Evolutionary conservation across 2,888 invertebrate genomes (phyloP), one percentile per base, ranked within the genome.

Genomic region (Noctua janthina): DNA sequence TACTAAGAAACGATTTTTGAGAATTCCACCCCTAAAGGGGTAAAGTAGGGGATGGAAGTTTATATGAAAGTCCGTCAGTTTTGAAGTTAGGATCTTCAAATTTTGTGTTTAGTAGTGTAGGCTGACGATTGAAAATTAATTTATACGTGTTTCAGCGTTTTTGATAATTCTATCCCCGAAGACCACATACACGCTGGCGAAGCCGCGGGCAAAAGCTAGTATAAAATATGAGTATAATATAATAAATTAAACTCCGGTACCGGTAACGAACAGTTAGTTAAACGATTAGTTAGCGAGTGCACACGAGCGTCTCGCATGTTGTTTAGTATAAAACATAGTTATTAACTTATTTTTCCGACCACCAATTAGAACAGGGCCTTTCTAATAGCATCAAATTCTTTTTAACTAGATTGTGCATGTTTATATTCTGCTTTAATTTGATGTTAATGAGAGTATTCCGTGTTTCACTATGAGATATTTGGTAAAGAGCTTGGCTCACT

Each of bases 221-320:
- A 73, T 59, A 20, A 74, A 81, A 78, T 67, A 87, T 66, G 39
- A 17, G 46, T 70, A 51, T 75, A 72, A 64, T 67, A n/a, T 74
- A 72, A 83, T 79, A 79, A 87, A 84, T 84, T 74, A 76, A 77
- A 74, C 70, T 75, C 62, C 74, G 69, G 82, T 88, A 78, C 77
- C 23, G 70, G 79, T 86, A 83, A 78, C 78, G 51, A 80, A 88
- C 90, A 78, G 88, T 88, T 85, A 89, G 76, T 84, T 87, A 89
- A 89, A 83, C 87, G 82, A 90, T 85, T 85, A 82, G 85, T 82
- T 81, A 88, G 83, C 74, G 88, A 78, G 78, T 84, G 88, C 89
- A 88, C 90, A 91, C 90, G 90, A 91, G 88, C 88, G 87, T 75
- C 70, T 81, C 83, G 69, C 78, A 79, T 87, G 86, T 90, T 88